phyloP scores from a whole-genome alignment of 2,888 invertebrate genomes.

The Mythimna lalbum region DNA sequence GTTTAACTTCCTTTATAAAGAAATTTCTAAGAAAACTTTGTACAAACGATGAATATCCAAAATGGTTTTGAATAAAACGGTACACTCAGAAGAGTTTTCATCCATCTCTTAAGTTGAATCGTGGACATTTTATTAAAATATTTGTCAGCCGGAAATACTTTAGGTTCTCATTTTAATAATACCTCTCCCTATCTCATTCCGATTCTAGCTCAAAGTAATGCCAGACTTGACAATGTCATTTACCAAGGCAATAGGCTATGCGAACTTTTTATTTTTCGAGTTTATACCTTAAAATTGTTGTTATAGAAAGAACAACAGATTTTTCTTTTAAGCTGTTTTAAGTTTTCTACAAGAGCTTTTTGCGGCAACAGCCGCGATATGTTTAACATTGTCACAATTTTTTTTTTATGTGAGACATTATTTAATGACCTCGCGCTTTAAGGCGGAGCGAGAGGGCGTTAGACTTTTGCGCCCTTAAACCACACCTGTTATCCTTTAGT shows the following conservation, averaged over 20 bases:
- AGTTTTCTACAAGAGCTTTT: too few relatives aligned
- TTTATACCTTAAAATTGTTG: not conserved
- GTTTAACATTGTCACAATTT: too few relatives aligned
- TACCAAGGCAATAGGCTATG: not conserved
- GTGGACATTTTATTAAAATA: slow-evolving; percentile 28
- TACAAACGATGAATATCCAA: slow-evolving; percentile 41
- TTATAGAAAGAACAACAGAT: not conserved
- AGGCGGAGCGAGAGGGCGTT: too few relatives aligned
- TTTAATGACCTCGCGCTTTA: too few relatives aligned
- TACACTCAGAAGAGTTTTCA: slow-evolving; percentile 42
- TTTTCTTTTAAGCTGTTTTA: too few relatives aligned
- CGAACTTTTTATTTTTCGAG: not conserved
- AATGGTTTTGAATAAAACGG: slow-evolving; percentile 38
- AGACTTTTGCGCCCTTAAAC: too few relatives aligned
- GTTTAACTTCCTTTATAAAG: slow-evolving; percentile 32
- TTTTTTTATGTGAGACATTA: too few relatives aligned
- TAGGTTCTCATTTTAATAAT: slow-evolving; percentile 25
- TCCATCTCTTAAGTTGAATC: slow-evolving; percentile 38
- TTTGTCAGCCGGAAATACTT: slow-evolving; percentile 17
- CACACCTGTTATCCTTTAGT: too few relatives aligned
- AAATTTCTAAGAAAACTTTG: slow-evolving; percentile 29
- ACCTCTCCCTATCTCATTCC: not conserved
- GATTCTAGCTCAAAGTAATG: not conserved
- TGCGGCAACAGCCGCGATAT: too few relatives aligned
- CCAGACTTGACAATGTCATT: not conserved